Percentiles rank a stretch among this genome's conserved stretches.
phyloP scores from a whole-genome alignment of 2,797 vertebrate genomes.

The Muraenolepis orangiensis region DNA sequence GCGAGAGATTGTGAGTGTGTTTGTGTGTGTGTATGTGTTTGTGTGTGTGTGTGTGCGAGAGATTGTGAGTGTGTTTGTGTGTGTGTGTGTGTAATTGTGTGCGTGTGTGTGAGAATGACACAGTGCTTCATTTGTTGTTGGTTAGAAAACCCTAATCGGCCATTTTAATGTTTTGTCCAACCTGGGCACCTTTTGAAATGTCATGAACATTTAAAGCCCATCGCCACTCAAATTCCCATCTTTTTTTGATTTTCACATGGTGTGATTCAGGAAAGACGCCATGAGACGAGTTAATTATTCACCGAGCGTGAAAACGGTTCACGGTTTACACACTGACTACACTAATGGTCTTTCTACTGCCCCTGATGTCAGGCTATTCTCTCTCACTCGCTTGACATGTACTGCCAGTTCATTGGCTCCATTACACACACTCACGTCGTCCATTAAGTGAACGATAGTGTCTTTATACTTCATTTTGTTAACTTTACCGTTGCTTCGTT shows the following conservation, averaged over 20 bases:
- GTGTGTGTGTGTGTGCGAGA: constrained; percentile 15
- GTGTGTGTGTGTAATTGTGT: constrained; percentile 1
- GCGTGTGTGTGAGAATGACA: background rate
- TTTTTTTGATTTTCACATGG: background rate
- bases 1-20: no score
- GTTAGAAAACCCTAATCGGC: background rate
- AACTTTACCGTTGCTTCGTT: background rate
- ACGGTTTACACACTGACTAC: background rate
- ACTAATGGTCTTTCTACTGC: background rate
- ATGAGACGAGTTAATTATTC: no score
- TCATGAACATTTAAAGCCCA: background rate
- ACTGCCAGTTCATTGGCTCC: background rate
- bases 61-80: constrained; percentile 5
- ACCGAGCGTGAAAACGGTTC: background rate
- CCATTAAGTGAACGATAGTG: background rate
- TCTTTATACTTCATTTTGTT: background rate
- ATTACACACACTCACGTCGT: background rate
- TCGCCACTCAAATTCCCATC: background rate
- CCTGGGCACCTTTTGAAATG: background rate
- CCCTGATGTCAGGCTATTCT: background rate
- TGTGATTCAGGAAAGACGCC: background rate
- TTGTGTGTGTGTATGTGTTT: constrained; percentile 18
- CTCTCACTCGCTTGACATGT: background rate
- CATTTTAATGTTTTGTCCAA: background rate
- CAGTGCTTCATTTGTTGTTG: background rate